These are phyloP conservation scores for Solenopsis fugax DNA, from an alignment of 1,140 invertebrate species.

Conservation along the genomic window DNA sequence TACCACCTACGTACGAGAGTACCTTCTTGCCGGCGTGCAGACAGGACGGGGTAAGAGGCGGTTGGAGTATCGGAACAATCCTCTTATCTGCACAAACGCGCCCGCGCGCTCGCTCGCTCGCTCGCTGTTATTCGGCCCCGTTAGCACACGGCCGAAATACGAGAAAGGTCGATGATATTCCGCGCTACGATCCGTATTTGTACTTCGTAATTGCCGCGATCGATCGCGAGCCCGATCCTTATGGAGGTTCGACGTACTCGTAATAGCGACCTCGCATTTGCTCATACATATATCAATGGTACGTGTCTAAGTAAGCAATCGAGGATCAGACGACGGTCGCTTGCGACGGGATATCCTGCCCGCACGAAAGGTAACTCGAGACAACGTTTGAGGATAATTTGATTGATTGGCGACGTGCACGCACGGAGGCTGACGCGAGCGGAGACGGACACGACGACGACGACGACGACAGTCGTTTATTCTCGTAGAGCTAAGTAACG, in stretches of 20 bases:
- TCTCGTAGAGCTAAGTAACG: background rate
- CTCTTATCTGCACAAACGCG: slow-evolving; percentile 71
- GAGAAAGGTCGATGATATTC: slow-evolving; percentile 45
- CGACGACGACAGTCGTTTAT: slow-evolving; percentile 10
- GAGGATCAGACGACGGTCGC: slow-evolving; percentile 38
- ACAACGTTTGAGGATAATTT: slow-evolving; percentile 64
- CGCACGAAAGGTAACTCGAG: slow-evolving; percentile 56
- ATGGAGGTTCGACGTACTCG: background rate
- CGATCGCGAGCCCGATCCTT: slow-evolving; percentile 28
- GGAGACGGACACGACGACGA: background rate
- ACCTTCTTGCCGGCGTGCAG: slow-evolving; percentile 30
- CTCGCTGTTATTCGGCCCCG: background rate
- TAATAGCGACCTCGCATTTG: slow-evolving; percentile 10
- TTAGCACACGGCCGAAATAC: slow-evolving; percentile 40
- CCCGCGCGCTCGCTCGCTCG: background rate
- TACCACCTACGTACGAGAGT: slow-evolving; percentile 32
- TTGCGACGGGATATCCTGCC: slow-evolving; percentile 35
- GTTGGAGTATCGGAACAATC: slow-evolving; percentile 62
- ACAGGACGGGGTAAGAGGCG: background rate
- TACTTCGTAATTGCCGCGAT: slow-evolving; percentile 48
- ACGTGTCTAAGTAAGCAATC: slow-evolving; percentile 58
- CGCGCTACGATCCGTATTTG: slow-evolving; percentile 21
- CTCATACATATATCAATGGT: slow-evolving; percentile 33
- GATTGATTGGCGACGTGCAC: slow-evolving; percentile 67
- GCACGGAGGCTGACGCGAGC: slow-evolving; percentile 16